Conservation (phyloP, 2,888 invertebrate species). For the Choreutis nemorana region DNA sequence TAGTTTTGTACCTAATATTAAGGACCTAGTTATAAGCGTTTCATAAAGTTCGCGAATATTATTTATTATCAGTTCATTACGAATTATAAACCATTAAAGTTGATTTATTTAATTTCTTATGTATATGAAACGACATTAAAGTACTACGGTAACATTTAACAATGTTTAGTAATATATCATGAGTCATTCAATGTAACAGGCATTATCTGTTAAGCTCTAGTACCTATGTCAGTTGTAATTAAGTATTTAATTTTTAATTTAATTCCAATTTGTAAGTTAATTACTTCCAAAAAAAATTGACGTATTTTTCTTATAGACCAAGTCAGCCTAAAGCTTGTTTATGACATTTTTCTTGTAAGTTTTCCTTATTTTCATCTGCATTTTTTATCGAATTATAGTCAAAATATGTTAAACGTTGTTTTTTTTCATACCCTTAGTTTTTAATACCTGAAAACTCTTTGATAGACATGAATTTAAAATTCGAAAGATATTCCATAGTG, state of each 20-base stretch:
- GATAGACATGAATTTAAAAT: too few relatives aligned
- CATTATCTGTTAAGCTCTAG: conserved; percentile 55
- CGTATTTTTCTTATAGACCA: conserved; percentile 44
- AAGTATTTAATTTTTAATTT: conserved; percentile 66
- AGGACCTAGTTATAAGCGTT: conserved; percentile 56
- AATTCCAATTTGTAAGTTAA: conserved; percentile 56
- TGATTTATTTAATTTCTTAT: conserved; percentile 65
- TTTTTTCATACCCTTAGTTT: too few relatives aligned
- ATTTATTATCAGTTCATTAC: conserved; percentile 66
- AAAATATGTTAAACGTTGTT: conserved; percentile 55
- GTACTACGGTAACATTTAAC: conserved; percentile 50
- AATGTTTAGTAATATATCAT: conserved; percentile 59
- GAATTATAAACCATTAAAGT: conserved; percentile 59
- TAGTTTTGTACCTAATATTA: conserved; percentile 64
- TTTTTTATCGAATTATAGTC: conserved; percentile 66
- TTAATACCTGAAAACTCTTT: too few relatives aligned
- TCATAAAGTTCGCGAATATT: conserved; percentile 62
- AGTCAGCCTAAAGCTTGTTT: conserved; percentile 56
- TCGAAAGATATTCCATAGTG: too few relatives aligned
- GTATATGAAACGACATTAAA: conserved; percentile 60
- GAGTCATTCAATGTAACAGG: conserved; percentile 64
- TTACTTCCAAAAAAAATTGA: conserved; percentile 51
- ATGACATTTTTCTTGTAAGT: conserved; percentile 63
- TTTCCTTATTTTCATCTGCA: conserved; percentile 65
- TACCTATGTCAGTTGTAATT: conserved; percentile 61